Evolutionary conservation across 2,888 invertebrate species (phyloP).

Genomic region (Apocheima hispidaria): DNA sequence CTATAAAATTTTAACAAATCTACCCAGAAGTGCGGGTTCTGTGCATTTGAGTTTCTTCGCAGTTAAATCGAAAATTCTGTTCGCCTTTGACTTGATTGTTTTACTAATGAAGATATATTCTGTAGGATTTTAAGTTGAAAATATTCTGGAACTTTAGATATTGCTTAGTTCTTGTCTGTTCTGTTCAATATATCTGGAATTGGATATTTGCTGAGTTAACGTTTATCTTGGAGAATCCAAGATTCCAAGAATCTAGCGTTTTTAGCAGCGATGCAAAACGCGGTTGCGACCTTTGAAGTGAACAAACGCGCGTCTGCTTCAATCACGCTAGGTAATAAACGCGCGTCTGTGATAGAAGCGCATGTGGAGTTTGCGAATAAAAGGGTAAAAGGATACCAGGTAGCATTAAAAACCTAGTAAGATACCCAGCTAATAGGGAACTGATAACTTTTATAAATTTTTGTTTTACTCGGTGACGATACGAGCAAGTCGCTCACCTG

Average conservation of each 20-base stretch:
- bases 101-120: constrained; percentile 72
- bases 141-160: constrained; percentile 55
- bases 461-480: too few relatives aligned
- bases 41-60: constrained; percentile 54
- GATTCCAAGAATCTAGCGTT: too few relatives aligned
- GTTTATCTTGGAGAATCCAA: neutral
- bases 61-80: constrained; percentile 63
- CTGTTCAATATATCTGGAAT: neutral
- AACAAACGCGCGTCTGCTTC: too few relatives aligned
- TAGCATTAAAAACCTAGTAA: too few relatives aligned
- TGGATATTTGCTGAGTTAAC: neutral
- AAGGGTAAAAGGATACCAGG: too few relatives aligned
- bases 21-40: constrained; percentile 37
- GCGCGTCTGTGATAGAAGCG: neutral
- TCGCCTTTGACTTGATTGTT: constrained; percentile 64
- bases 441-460: too few relatives aligned
- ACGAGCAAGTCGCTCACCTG: too few relatives aligned
- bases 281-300: too few relatives aligned
- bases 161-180: constrained; percentile 46
- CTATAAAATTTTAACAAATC: constrained; percentile 45
- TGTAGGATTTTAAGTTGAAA: constrained; percentile 67
- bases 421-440: too few relatives aligned
- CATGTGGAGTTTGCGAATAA: too few relatives aligned
- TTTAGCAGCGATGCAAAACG: too few relatives aligned
- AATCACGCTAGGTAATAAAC: too few relatives aligned